Base-by-base conservation (phyloP, 2,888 invertebrate genomes). In the Papilio demoleus region DNA sequence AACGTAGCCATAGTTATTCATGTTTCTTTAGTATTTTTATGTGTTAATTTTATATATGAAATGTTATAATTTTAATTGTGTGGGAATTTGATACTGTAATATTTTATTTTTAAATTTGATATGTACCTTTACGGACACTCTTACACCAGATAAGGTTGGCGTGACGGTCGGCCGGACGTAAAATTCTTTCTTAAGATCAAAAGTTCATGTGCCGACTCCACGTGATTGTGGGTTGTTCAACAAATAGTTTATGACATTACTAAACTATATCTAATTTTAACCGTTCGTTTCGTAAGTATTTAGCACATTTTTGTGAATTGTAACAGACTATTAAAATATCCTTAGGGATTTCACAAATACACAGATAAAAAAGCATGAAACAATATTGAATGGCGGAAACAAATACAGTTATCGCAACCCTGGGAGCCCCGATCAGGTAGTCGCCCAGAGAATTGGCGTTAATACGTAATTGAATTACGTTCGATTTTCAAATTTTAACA, bases 381-480 rank as follows among this genome's bases (percentile, higher is more conserved):
- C 64, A 68, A 60, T 60, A 11, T 22, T 47, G 22, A 64, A 67
- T 62, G 56, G 40, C 60, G 47, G 50, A 60, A 68, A 65, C 68
- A 59, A 63, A 68, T 38, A 68, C 40, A 27, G 19, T 64, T 64
- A 68, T 68, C 68, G 47, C 14, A 40, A 60, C 31, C 6, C 31
- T 42, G 67, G 60, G 67, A 62, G 47, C 31, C 19, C 38, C 27
- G 50, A 40, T 65, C 64, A 31, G 59, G 68, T 53, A 60, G 59
- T 17, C 22, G 53, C 38, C n/a, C 56, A 19, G 42, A 56, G 62
- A 58, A 31, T 62, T 42, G 4, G n/a, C 60, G 12, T 66, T 31
- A 62, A 67, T 62, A 53, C 19, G 36, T 22, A 47, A 56, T 56
- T 31, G 22, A 34, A 47, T 47, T 22, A 12, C 47, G 40, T 42